Percentiles rank a stretch among this genome's conserved stretches.
Evolutionary conservation across 2,797 vertebrate genomes (phyloP).

Genomic region (Pogoniulus pusillus): DNA sequence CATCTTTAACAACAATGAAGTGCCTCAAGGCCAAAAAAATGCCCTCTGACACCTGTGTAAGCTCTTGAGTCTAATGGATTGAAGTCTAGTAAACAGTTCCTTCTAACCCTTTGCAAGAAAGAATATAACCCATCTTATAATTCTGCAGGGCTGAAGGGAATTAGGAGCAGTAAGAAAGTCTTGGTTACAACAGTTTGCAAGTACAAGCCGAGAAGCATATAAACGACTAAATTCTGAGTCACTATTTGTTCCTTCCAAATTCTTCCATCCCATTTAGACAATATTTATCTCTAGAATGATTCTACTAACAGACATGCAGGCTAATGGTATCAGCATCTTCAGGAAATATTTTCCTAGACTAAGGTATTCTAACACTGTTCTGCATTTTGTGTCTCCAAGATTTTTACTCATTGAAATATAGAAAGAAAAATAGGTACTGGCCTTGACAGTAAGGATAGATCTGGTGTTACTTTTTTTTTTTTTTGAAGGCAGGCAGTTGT

Average conservation of each 20-base stretch:
- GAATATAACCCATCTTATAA: not conserved
- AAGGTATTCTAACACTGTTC: not conserved
- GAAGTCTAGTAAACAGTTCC: not conserved
- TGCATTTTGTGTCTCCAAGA: not conserved
- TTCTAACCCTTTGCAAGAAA: not conserved
- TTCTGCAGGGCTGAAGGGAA: not conserved
- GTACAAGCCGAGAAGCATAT: not conserved
- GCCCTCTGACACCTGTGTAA: constrained; percentile 43
- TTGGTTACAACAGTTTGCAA: not conserved
- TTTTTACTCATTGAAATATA: not conserved
- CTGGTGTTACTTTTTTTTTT: not conserved
- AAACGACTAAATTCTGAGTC: not conserved
- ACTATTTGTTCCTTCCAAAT: not conserved
- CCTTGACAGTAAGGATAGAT: not conserved
- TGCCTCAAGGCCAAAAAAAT: constrained; percentile 20
- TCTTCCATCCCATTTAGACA: not conserved
- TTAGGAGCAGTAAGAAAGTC: rapidly evolving
- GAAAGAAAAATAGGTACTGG: not conserved
- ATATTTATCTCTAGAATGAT: not conserved
- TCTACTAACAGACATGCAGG: not conserved
- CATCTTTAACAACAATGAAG: constrained; percentile 38
- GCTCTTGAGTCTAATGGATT: not conserved
- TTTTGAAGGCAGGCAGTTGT: not conserved
- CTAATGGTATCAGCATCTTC: not conserved
- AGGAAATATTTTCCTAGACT: not conserved